phyloP scores from a whole-genome alignment of 2,888 invertebrate genomes.

The Keiferia lycopersicella region DNA sequence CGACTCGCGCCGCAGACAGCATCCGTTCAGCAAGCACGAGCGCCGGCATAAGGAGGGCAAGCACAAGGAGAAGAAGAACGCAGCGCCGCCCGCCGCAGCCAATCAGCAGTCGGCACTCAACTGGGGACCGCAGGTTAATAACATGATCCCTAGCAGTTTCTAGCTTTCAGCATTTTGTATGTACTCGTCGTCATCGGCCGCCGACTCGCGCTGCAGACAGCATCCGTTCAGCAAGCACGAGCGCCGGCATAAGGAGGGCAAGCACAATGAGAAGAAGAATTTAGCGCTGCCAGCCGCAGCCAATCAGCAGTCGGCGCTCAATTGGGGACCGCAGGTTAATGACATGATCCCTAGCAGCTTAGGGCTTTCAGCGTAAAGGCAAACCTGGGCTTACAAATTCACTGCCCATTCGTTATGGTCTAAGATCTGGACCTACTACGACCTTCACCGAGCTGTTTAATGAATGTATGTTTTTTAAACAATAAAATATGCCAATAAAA shows the following conservation, averaged over 20 bases:
- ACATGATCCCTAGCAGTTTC: too few relatives aligned
- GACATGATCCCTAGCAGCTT: too few relatives aligned
- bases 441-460: too few relatives aligned
- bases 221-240: conserved; percentile 73
- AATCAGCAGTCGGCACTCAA: conserved; percentile 52
- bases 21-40: conserved; percentile 72
- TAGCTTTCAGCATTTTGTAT: too few relatives aligned
- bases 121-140: conserved; percentile 52
- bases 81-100: conserved; percentile 55
- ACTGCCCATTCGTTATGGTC: too few relatives aligned
- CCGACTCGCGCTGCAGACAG: conserved; percentile 63
- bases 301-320: conserved; percentile 53
- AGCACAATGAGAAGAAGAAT: conserved; percentile 79
- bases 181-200: conserved; percentile 70
- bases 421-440: too few relatives aligned
- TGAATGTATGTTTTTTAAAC: too few relatives aligned
- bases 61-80: conserved; percentile 78
- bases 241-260: conserved; percentile 75
- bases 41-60: conserved; percentile 77
- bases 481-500: too few relatives aligned
- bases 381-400: too few relatives aligned
- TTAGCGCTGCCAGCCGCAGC: conserved; percentile 56
- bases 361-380: too few relatives aligned
- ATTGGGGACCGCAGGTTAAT: conserved; percentile 51
- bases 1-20: conserved; percentile 62